Evolutionary conservation across 2,888 invertebrate genomes (phyloP).

Genomic region (Petrolisthes cinctipes): DNA sequence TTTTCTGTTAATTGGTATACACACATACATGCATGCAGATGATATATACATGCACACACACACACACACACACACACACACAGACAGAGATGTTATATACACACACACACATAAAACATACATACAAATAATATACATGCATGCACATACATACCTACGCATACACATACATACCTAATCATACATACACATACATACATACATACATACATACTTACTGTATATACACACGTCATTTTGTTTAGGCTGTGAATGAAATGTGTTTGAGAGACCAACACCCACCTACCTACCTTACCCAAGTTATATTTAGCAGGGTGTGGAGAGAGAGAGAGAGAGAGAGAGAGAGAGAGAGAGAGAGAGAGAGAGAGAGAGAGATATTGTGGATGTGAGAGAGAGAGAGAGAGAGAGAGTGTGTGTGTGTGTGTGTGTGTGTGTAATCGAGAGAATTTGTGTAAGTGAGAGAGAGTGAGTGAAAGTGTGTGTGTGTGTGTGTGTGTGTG

Average conservation of each 20-base stretch:
- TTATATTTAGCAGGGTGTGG: background rate
- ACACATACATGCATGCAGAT: background rate
- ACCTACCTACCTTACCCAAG: background rate
- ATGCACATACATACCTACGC: constrained; percentile 5
- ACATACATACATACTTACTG: background rate
- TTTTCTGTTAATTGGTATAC: constrained; percentile 13
- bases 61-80: background rate
- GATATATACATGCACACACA: constrained; percentile 10
- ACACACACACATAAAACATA: constrained; percentile 29
- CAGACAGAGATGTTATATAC: constrained; percentile 2
- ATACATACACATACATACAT: constrained; percentile 19
- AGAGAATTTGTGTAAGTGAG: background rate
- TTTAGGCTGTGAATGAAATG: background rate
- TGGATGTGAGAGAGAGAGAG: background rate
- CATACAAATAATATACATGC: constrained; percentile 19
- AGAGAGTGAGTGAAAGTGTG: background rate
- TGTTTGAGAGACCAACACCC: background rate
- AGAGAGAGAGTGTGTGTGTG: background rate
- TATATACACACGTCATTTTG: background rate
- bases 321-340: background rate
- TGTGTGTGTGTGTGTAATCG: background rate
- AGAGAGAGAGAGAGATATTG: background rate
- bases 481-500: background rate
- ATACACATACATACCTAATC: constrained; percentile 18
- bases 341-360: background rate